phyloP scores from a whole-genome alignment of 1,140 invertebrate species.

The Araneus ventricosus region DNA sequence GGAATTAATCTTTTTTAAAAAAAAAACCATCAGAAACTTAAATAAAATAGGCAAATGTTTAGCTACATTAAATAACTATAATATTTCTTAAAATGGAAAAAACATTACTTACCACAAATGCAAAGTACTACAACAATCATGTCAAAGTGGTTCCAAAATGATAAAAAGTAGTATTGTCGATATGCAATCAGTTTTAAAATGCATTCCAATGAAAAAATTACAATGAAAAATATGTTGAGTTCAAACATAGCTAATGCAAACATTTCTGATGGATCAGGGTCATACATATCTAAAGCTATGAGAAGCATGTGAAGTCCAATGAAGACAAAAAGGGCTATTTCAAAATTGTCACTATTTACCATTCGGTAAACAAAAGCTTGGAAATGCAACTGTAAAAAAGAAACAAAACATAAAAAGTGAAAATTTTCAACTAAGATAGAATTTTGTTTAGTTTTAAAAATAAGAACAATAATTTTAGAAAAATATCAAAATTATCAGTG shows the following conservation, averaged over 20 bases:
- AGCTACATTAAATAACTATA: too few species aligned
- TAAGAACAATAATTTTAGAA: too few species aligned
- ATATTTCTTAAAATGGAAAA: too few species aligned
- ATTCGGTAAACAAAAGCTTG: slow-evolving; percentile 98
- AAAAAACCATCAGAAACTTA: too few species aligned
- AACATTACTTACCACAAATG: slow-evolving; percentile 90
- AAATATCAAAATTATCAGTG: neutral
- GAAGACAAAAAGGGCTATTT: slow-evolving; percentile 99
- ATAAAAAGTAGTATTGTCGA: slow-evolving; percentile 98
- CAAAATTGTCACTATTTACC: slow-evolving; percentile 98
- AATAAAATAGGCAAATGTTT: too few species aligned
- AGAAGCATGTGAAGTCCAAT: slow-evolving; percentile 99
- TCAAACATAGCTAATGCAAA: slow-evolving; percentile 92
- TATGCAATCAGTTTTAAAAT: slow-evolving; percentile 97
- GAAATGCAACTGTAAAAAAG: slow-evolving; percentile 91
- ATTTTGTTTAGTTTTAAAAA: too few species aligned
- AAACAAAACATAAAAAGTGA: slow-evolving; percentile 42
- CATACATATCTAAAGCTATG: slow-evolving; percentile 98
- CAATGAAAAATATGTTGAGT: slow-evolving; percentile 98
- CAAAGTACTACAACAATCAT: slow-evolving; percentile 99
- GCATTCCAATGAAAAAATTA: slow-evolving; percentile 98
- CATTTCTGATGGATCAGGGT: slow-evolving; percentile 86
- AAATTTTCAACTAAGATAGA: neutral
- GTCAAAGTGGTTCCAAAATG: slow-evolving; percentile 99
- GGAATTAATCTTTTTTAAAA: too few species aligned